Evolutionary conservation across 1,140 invertebrate species (phyloP), one percentile per base, ranked within the genome.

Genomic region (Orchesella cincta): DNA sequence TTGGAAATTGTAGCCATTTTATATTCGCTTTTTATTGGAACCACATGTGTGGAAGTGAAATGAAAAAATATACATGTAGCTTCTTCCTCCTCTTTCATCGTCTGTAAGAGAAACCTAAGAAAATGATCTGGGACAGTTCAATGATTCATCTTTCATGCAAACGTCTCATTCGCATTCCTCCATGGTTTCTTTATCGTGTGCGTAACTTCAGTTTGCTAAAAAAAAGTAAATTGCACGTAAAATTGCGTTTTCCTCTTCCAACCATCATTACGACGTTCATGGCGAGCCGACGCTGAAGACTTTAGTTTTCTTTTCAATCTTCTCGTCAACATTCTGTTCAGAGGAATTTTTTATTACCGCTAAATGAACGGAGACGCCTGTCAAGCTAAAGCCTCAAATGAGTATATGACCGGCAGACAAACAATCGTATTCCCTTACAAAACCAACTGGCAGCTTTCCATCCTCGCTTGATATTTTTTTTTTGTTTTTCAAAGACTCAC

Each of bases 381-480:
- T 57, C 52, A 57, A 57, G 52, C 23, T n/a, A n/a, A 14, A 14
- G 52, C 52, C 3, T 57, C 14, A 57, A n/a, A 57, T 57, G 23
- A 18, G 52, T 57, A 23, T 23, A 23, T 57, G 12, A 23, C 23
- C 39, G 5, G 5, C 18, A 46, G 39, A 46, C 39, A 46, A 46
- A 26, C 52, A 26, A 57, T 5, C 23, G 23, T 26, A 57, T 57
- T 57, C 14, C 52, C 52, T 14, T 18, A 46, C 39, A 46, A 5
- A 46, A 46, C 39, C 52, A 57, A 57, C 52, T 57, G 52, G 52
- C 52, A 57, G 3, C 23, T 57, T 57, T 57, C 52, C 52, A 57
- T 57, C 52, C 52, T 57, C 23, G 52, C 52, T 8, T 57, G 52
- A 57, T 14, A n/a, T n/a, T n/a, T n/a, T n/a, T n/a, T 57, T 57